These are phyloP conservation scores for Amblyjoppa proteus DNA, from an alignment of 2,888 invertebrate genomes.

Conservation along the genomic window DNA sequence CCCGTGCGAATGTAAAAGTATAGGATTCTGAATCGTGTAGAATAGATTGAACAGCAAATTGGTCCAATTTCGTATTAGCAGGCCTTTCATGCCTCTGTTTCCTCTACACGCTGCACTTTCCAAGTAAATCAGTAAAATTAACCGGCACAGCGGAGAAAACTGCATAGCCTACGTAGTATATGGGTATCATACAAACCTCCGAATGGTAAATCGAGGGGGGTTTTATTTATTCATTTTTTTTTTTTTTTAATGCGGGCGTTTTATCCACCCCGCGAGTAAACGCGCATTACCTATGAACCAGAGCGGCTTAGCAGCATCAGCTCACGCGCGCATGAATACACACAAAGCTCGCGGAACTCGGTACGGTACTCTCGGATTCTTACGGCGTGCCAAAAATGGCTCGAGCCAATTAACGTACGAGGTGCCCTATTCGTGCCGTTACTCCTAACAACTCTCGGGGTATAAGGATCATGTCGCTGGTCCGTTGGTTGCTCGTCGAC, in stretches of 20 bases:
- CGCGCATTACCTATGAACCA: slow-evolving; percentile 49
- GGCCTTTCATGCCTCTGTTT: not conserved
- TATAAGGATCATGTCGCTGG: slow-evolving; percentile 67
- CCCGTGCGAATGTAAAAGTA: not conserved
- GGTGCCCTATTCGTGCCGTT: slow-evolving; percentile 72
- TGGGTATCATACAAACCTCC: slow-evolving; percentile 11
- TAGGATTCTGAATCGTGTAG: not conserved
- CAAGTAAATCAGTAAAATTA: slow-evolving; percentile 49
- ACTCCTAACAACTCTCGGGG: slow-evolving; percentile 68
- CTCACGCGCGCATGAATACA: not conserved
- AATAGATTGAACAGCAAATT: slow-evolving; percentile 28
- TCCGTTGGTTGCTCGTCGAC: slow-evolving; percentile 48
- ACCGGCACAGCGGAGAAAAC: slow-evolving; percentile 23
- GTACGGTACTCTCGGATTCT: slow-evolving; percentile 64
- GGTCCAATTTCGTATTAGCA: slow-evolving; percentile 22
- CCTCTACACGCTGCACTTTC: slow-evolving; percentile 31
- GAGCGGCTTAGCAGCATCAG: slow-evolving; percentile 36
- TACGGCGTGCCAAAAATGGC: slow-evolving; percentile 71
- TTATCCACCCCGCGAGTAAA: slow-evolving; percentile 19
- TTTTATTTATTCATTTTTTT: slow-evolving; percentile 1
- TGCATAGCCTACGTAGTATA: slow-evolving; percentile 3
- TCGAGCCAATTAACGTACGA: slow-evolving; percentile 73
- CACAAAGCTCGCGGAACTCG: slow-evolving; percentile 21
- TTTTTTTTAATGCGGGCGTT: not conserved
- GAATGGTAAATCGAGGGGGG: slow-evolving; percentile 33